These are phyloP conservation scores for Athene noctua DNA, from an alignment of 2,113 vertebrate species.

Conservation along the genomic window DNA sequence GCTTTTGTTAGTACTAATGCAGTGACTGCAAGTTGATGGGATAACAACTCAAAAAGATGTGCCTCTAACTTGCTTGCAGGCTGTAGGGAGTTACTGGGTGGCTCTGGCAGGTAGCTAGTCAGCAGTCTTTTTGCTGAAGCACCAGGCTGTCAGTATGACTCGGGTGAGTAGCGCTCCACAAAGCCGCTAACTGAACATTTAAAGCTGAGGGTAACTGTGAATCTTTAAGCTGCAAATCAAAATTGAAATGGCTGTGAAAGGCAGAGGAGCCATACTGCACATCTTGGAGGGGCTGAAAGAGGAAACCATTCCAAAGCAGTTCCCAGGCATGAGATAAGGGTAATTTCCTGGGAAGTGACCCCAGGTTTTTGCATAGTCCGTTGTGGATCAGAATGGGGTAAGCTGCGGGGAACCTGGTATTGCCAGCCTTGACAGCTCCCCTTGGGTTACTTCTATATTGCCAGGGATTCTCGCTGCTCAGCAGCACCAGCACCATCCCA, in stretches of 20 bases:
- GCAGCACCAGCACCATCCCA: neutral
- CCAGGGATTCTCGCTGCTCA: neutral
- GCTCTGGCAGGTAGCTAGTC: neutral
- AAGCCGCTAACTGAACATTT: neutral
- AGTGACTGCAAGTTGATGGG: neutral
- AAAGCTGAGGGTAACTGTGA: neutral
- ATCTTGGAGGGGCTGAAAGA: neutral
- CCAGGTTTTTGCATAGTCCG: neutral
- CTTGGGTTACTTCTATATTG: rapidly evolving
- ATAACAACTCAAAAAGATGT: neutral
- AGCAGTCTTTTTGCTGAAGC: neutral
- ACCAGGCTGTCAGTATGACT: neutral
- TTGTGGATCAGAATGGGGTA: rapidly evolving
- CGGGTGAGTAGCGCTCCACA: neutral
- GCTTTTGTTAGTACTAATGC: neutral
- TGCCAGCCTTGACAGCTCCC: neutral
- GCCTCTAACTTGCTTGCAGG: neutral
- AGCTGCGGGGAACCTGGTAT: neutral
- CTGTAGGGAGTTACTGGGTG: neutral
- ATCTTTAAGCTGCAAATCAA: neutral
- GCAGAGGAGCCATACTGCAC: neutral
- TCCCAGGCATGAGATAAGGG: neutral
- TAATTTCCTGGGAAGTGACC: neutral
- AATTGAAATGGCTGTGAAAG: neutral
- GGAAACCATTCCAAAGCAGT: neutral